These are phyloP conservation scores for Siniperca undulata DNA, from an alignment of 2,797 vertebrate species.

Conservation along the genomic window DNA sequence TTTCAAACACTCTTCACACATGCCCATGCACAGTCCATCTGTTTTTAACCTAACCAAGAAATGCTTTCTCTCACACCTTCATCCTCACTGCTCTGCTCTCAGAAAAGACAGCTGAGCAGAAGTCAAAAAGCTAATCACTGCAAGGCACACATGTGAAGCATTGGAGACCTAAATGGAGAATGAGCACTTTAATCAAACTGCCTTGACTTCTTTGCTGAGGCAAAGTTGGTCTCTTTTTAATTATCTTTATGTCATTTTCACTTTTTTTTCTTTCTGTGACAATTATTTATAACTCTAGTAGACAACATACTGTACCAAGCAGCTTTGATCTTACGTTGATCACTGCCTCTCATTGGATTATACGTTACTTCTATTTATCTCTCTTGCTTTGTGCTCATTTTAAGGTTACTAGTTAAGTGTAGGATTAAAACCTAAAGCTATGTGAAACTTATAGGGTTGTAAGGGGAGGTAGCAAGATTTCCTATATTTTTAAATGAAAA, in stretches of 20 bases:
- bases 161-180: neutral
- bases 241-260: neutral
- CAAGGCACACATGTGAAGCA: neutral
- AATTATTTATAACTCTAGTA: no score
- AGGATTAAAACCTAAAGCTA: neutral
- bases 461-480: neutral
- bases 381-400: neutral
- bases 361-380: neutral
- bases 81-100: neutral
- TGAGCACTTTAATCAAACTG: slow-evolving; percentile 5
- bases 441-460: neutral
- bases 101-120: slow-evolving; percentile 2
- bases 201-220: neutral
- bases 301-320: no score
- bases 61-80: neutral
- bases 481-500: neutral
- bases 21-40: neutral
- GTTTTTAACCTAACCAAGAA: neutral
- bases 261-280: neutral
- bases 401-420: neutral
- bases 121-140: slow-evolving; percentile 18
- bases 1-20: neutral
- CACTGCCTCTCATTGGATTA: neutral
- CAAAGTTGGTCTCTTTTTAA: neutral
- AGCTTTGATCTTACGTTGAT: neutral